Percentiles rank a stretch among this genome's conserved stretches.
Conservation (phyloP, 2,113 vertebrate species). For the Halichoeres trimaculatus region DNA sequence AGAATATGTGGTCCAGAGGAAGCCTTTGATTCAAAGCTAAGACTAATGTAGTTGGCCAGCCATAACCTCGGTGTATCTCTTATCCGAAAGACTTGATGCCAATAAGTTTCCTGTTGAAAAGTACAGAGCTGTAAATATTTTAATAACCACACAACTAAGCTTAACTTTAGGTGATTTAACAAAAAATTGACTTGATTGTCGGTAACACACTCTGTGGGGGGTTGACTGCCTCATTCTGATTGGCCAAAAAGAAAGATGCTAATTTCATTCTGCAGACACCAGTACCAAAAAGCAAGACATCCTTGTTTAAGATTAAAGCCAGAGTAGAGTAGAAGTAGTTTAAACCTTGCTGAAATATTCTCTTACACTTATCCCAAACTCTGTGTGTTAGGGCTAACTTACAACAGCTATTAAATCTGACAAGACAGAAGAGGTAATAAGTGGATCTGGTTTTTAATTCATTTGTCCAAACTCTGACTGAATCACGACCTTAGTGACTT, state of each 20-base stretch:
- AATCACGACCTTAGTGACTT: neutral
- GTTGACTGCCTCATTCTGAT: conserved; percentile 8
- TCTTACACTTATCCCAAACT: neutral
- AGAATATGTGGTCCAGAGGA: too few relatives aligned
- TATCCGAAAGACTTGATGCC: neutral
- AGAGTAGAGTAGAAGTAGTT: neutral
- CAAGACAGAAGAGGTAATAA: conserved; percentile 6
- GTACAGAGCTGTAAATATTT: neutral
- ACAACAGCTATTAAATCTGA: neutral
- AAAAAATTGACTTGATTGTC: neutral
- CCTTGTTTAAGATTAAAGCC: conserved; percentile 6
- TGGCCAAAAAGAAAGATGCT: conserved; percentile 11
- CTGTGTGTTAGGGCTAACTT: conserved; percentile 9
- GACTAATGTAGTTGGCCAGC: too few relatives aligned
- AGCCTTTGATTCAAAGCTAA: too few relatives aligned
- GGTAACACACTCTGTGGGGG: neutral
- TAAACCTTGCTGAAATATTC: conserved; percentile 4
- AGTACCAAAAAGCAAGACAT: conserved; percentile 15
- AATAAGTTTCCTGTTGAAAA: neutral
- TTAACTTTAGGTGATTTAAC: neutral
- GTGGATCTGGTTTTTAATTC: conserved; percentile 4
- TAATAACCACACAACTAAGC: neutral
- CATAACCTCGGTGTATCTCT: too few relatives aligned
- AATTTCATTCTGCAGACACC: neutral
- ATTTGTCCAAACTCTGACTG: conserved; percentile 40